Base-by-base conservation (phyloP, 2,113 vertebrate species). In the Polyodon spathula region DNA sequence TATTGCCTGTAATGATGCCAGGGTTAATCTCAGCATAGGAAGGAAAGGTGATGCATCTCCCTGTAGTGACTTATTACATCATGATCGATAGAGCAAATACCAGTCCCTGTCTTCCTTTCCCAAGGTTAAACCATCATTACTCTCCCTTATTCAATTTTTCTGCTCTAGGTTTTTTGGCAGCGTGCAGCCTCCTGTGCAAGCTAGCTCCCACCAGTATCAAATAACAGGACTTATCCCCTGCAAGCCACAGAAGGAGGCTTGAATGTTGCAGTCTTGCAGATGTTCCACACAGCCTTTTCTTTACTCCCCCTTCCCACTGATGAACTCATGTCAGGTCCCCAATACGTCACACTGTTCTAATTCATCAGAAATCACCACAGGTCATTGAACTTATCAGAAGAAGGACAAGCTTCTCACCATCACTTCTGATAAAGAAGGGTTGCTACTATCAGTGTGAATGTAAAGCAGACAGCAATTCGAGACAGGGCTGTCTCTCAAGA, bases 81-180 rank as follows among this genome's bases (percentile, higher is more conserved):
- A 40, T 40, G 10, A 14, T n/a, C n/a, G n/a, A n/a, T n/a, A 14
- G 14, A 17, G 12, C n/a, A 6, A 42, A 43, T n/a, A 50, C n/a
- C 46, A 8, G 8, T 17, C 27, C 40, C 56, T 58, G n/a, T 16
- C 6, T 64, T 15, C 37, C 40, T 7, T 59, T 66, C 66, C 17
- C 56, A 63, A 55, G 58, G 52, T 66, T 68, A 71, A 62, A 43
- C 62, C 58, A 59, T 63, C 60, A 68, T 66, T 63, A 55, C 53
- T 67, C 14, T 62, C 53, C 51, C 37, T 52, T 58, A 5, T 16
- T 5, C 53, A 8, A 27, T 14, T 37, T 56, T 11, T n/a, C 55
- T 61, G 54, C 63, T 62, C 69, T 50, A 57, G 56, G 57, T 66
- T 70, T 70, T 67, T 56, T 62, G 60, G 61, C 57, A 63, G 46